Percentiles rank a stretch among this genome's conserved stretches.
Evolutionary conservation across 2,797 vertebrate species (phyloP).

Genomic region (Protosalanx chinensis): DNA sequence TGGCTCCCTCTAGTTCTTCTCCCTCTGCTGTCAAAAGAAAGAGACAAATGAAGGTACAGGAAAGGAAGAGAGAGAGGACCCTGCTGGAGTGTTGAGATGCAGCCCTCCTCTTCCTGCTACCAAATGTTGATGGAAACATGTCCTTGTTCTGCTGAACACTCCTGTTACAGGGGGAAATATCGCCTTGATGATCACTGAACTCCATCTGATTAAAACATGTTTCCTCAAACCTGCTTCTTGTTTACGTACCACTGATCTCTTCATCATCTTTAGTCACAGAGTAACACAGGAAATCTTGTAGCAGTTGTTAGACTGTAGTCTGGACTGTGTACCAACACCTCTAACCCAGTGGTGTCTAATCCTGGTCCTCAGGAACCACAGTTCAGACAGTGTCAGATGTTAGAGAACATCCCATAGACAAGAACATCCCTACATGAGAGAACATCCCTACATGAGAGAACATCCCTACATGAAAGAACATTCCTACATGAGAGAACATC

Average conservation of each 20-base stretch:
- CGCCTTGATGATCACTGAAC: constrained; percentile 34
- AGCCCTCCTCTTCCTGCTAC: constrained; percentile 46
- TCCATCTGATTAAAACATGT: constrained; percentile 44
- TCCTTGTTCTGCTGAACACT: constrained; percentile 31
- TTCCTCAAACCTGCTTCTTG: constrained; percentile 34
- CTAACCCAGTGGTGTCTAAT: constrained; percentile 4
- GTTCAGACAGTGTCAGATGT: too few relatives aligned
- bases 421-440: background rate
- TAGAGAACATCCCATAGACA: too few relatives aligned
- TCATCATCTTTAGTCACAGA: constrained; percentile 12
- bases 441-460: too few relatives aligned
- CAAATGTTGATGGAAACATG: constrained; percentile 37
- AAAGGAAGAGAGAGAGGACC: constrained; percentile 40
- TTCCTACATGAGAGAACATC: too few relatives aligned
- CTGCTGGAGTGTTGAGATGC: constrained; percentile 47
- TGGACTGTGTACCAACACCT: constrained; percentile 42
- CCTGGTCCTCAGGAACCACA: too few relatives aligned
- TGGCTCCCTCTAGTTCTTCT: constrained; percentile 39
- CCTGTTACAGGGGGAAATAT: constrained; percentile 23
- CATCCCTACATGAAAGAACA: too few relatives aligned
- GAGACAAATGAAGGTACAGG: constrained; percentile 20
- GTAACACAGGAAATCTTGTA: background rate
- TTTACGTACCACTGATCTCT: constrained; percentile 18
- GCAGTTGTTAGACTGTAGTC: constrained; percentile 24
- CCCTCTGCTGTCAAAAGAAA: background rate